Conservation (phyloP, 2,888 invertebrate species). For the Cryptus armator region DNA sequence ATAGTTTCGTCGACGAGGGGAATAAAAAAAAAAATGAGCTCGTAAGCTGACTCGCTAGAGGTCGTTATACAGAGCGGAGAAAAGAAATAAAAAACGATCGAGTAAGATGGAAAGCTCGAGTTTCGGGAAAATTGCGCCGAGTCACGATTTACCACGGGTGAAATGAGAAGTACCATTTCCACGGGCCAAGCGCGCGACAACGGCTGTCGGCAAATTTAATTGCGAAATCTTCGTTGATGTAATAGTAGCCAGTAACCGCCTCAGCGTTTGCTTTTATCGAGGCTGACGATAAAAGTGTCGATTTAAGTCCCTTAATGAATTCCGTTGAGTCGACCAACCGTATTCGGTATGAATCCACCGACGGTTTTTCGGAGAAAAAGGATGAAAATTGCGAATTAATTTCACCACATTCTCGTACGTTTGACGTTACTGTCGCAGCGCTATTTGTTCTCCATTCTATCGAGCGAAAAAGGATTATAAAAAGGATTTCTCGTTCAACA, state of each 20-base stretch:
- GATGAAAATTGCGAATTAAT: background rate
- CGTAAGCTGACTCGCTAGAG: background rate
- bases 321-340: background rate
- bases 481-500: background rate
- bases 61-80: background rate
- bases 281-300: background rate
- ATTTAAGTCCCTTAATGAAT: slow-evolving; percentile 11
- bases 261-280: background rate
- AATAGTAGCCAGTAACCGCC: background rate
- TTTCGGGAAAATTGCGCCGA: background rate
- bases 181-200: background rate
- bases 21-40: slow-evolving; percentile 1
- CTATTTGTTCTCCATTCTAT: background rate
- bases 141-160: background rate
- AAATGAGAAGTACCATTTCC: slow-evolving; percentile 12
- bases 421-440: background rate
- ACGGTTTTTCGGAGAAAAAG: background rate
- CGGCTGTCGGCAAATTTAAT: slow-evolving; percentile 2
- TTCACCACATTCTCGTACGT: slow-evolving; percentile 7
- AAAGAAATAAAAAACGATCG: slow-evolving; percentile 9
- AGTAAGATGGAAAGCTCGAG: slow-evolving; percentile 9
- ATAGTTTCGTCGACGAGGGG: background rate
- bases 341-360: background rate
- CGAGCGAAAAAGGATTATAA: slow-evolving; percentile 8
- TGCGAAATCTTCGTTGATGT: slow-evolving; percentile 16